A percentile compares a stretch with the other conserved stretches of the same genome.
Evolutionary conservation across 1,140 invertebrate species (phyloP).

Genomic region (Liolophura sinensis): DNA sequence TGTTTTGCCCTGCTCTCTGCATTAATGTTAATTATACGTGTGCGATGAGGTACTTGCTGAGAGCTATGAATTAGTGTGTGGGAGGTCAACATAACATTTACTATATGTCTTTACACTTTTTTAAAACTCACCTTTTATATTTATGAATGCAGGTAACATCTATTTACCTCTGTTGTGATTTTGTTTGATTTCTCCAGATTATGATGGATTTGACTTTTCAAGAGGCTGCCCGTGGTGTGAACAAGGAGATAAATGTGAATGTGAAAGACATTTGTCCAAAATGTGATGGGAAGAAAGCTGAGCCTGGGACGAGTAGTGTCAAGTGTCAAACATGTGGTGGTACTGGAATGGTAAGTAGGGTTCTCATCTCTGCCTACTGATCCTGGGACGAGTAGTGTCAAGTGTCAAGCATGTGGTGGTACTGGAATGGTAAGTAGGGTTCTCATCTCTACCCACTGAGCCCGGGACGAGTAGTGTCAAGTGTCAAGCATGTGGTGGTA

Average conservation of each 20-base stretch:
- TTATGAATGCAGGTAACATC: no score
- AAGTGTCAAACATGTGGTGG: conserved; percentile 94
- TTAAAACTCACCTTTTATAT: no score
- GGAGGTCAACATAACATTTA: no score
- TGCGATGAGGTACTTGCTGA: no score
- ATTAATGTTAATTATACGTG: no score
- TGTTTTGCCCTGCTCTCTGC: no score
- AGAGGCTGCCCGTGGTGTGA: conserved; percentile 93
- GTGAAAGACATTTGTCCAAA: conserved; percentile 90
- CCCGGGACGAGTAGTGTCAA: conserved; percentile 82
- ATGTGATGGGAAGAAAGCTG: conserved; percentile 82
- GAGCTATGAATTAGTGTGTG: no score
- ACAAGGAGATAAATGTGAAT: conserved; percentile 92
- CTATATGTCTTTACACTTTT: no score
- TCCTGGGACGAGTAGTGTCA: conserved; percentile 82
- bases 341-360: conserved; percentile 79
- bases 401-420: conserved; percentile 94
- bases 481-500: conserved; percentile 95
- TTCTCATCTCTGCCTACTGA: conserved; percentile 65
- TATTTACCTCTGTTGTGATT: neutral
- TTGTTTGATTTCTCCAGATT: conserved; percentile 62
- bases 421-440: conserved; percentile 78
- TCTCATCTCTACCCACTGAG: conserved; percentile 66
- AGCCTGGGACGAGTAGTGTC: conserved; percentile 84
- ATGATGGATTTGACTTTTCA: conserved; percentile 90